Evolutionary conservation across 2,797 vertebrate genomes (phyloP), one percentile per base, ranked within the genome.

Genomic region (Poeciliopsis turneri): DNA sequence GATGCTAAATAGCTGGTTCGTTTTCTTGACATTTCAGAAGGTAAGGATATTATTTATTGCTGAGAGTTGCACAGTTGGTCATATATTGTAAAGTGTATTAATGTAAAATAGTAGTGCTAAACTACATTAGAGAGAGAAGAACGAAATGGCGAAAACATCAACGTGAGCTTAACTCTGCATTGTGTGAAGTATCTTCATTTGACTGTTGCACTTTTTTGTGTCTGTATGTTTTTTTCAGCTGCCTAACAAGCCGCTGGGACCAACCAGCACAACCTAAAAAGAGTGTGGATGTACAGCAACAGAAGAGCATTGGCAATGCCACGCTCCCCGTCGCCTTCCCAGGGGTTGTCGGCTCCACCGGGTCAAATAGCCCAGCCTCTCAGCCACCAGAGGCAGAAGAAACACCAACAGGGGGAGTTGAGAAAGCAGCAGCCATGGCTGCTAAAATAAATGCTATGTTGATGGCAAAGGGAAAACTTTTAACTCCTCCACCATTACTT

Each of bases 401-500:
- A 5, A 82, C 80, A 15, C 74, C 91, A 49, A 93, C 89, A 74
- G 95, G 95, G 69, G 96, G 94, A 6, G 95, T 96, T 49, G 95
- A 96, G 86, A 93, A 95, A 93, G 96, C 96, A 49, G 93, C 95
- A 0, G 96, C 96, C 2, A 96, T 96, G 94, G 96, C 96, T 53
- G 96, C 96, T 51, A 96, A 96, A 85, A 96, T 97, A 77, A 97
- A 96, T 53, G 95, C 95, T 47, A 96, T 97, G 96, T 81, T 97
- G 45, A 95, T 97, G 95, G 96, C 96, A n/a, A 96, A 96, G 89
- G 96, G 96, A 74, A 97, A 96, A 83, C 91, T 97, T 5, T 88
- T 96, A 86, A 94, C 94, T 28, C 94, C 95, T 53, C 95, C 94
- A n/a, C 95, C 96, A 0, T 90, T 96, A 87, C 94, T 94, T 47